Percentiles rank a stretch among this genome's conserved stretches.
Conservation (phyloP, 2,113 vertebrate species). For the sheep (Ovis aries) region ARS-UI_Ramb_v3.0 NC_056069.1:45261501-45262000, state of each 20-base stretch:
- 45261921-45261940: neutral
- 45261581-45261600: rapidly evolving
- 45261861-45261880: neutral
- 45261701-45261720: neutral
- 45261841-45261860: neutral
- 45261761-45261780: neutral
- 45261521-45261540: neutral
- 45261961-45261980: neutral
- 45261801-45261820: neutral
- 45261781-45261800: neutral
- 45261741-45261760: neutral
- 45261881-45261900: neutral
- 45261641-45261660: neutral
- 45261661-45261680: neutral
- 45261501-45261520: neutral
- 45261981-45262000: neutral
- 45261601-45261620: neutral
- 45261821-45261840: neutral
- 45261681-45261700: neutral
- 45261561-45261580: neutral
- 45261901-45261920: neutral
- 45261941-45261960: neutral
- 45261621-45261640: neutral
- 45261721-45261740: conserved; percentile 1
- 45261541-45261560: rapidly evolving